Evolutionary conservation across 1,140 invertebrate genomes (phyloP).

Genomic region (Drosophila lowei): DNA sequence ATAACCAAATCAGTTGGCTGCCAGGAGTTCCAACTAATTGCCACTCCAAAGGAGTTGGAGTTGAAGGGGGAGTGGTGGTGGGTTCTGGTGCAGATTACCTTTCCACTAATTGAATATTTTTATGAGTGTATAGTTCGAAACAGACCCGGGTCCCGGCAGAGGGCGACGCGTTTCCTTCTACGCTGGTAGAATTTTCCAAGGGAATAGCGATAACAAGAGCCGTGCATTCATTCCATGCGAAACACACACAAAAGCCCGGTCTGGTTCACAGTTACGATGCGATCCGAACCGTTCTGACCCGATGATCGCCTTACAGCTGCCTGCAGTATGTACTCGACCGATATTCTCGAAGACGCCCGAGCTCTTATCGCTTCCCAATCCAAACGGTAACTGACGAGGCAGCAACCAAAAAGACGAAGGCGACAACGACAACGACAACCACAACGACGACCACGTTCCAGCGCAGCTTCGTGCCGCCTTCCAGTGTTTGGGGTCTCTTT

Average conservation of each 20-base stretch:
- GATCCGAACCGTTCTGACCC: constrained; percentile 32
- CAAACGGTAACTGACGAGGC: constrained; percentile 61
- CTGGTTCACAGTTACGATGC: constrained; percentile 35
- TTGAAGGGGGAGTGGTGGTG: not conserved
- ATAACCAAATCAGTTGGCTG: not conserved
- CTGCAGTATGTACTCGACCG: constrained; percentile 6
- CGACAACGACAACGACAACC: too few relatives aligned
- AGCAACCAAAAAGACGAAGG: constrained; percentile 3
- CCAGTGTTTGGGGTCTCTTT: constrained; percentile 22
- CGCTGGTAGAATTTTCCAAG: constrained; percentile 27
- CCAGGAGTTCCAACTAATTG: constrained; percentile 31
- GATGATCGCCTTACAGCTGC: constrained; percentile 26
- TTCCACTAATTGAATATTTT: constrained; percentile 42
- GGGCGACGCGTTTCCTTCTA: not conserved
- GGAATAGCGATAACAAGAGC: constrained; percentile 43
- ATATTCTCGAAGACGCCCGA: constrained; percentile 39
- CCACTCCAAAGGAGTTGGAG: not conserved
- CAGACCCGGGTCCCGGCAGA: not conserved
- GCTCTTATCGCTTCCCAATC: constrained; percentile 69
- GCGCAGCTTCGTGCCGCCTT: constrained; percentile 13
- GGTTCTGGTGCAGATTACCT: constrained; percentile 10
- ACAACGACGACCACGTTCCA: constrained; percentile 1
- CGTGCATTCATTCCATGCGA: constrained; percentile 27
- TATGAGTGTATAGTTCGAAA: constrained; percentile 16
- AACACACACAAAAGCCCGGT: not conserved